Evolutionary conservation across 1,140 invertebrate species (phyloP).

Genomic region (Uloborus diversus): DNA sequence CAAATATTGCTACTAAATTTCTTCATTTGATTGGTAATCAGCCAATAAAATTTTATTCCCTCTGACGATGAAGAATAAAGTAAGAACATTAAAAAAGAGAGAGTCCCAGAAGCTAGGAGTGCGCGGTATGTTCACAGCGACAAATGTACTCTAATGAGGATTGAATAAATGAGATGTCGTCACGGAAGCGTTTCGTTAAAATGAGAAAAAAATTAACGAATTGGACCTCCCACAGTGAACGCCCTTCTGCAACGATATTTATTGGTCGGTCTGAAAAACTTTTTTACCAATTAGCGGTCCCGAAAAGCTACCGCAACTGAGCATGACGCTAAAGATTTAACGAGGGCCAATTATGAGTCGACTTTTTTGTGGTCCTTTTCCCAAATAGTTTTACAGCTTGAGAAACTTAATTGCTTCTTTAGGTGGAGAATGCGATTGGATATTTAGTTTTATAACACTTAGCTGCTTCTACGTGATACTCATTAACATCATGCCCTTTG

Average conservation of each 20-base stretch:
- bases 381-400: neutral
- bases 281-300: constrained; percentile 17
- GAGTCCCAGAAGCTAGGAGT: neutral
- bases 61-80: too few species aligned
- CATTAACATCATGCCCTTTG: neutral
- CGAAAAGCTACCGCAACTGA: constrained; percentile 25
- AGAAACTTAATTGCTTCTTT: neutral
- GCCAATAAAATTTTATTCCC: too few species aligned
- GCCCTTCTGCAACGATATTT: constrained; percentile 20
- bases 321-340: constrained; percentile 23
- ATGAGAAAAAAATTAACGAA: constrained; percentile 28
- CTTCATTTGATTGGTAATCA: too few species aligned
- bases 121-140: neutral
- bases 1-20: too few species aligned
- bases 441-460: constrained; percentile 8
- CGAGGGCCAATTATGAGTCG: constrained; percentile 27
- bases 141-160: neutral
- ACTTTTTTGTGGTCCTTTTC: neutral
- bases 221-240: constrained; percentile 32
- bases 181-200: constrained; percentile 9
- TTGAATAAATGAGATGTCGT: constrained; percentile 28
- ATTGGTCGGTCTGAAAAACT: constrained; percentile 9
- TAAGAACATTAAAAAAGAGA: neutral
- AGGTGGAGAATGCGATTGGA: neutral
- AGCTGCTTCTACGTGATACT: neutral